Conservation (phyloP, 1,140 invertebrate genomes). For the Helicorthomorpha holstii region DNA sequence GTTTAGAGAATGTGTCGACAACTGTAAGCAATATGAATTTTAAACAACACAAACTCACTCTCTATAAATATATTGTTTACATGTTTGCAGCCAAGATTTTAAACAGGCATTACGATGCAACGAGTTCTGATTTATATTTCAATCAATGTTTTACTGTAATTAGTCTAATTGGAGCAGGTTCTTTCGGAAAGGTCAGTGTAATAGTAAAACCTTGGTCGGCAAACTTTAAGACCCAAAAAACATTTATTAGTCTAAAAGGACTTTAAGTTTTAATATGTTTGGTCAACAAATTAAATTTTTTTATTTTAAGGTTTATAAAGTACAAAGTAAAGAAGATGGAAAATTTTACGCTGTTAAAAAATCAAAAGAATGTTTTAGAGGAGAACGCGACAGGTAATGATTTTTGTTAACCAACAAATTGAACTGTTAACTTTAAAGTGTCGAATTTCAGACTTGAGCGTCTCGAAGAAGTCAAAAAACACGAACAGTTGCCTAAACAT, state of each 20-base stretch:
- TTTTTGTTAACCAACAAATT: not conserved
- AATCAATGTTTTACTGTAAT: constrained; percentile 45
- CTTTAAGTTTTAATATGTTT: not conserved
- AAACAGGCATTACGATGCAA: constrained; percentile 4
- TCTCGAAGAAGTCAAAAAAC: constrained; percentile 48
- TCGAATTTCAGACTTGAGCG: constrained; percentile 29
- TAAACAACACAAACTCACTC: not conserved
- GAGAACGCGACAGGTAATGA: constrained; percentile 36
- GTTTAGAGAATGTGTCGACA: constrained; percentile 23
- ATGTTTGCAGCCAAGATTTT: not conserved
- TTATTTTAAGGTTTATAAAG: constrained; percentile 35
- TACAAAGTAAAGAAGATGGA: constrained; percentile 42
- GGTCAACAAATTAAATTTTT: not conserved
- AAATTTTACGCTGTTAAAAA: constrained; percentile 49
- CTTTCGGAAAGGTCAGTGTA: constrained; percentile 46
- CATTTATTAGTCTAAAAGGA: not conserved
- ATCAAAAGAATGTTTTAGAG: constrained; percentile 39
- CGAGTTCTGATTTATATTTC: constrained; percentile 27
- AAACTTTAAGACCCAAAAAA: not conserved
- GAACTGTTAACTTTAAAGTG: not conserved
- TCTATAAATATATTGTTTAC: not conserved
- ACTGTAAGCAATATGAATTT: not conserved
- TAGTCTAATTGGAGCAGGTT: constrained; percentile 45
- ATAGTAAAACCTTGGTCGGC: not conserved
- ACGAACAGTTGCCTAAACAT: constrained; percentile 46